Evolutionary conservation across 2,113 vertebrate genomes (phyloP).

Genomic region (Sula dactylatra): DNA sequence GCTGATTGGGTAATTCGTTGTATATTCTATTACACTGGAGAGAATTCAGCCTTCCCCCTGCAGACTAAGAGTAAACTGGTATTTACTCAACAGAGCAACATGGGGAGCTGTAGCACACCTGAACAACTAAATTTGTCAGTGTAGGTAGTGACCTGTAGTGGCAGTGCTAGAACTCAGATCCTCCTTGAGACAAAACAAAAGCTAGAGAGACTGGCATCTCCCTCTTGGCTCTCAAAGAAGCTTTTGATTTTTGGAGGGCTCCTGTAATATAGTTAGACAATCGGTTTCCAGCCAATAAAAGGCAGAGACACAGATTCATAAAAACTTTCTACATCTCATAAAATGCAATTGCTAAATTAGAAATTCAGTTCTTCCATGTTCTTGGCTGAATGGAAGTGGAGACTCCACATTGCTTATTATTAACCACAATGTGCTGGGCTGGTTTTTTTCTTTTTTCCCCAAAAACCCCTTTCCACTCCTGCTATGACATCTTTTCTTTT

Average conservation of each 20-base stretch:
- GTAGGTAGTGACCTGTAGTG: background rate
- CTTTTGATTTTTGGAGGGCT: background rate
- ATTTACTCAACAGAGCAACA: background rate
- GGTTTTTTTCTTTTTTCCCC: background rate
- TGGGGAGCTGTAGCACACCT: background rate
- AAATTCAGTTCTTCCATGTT: constrained; percentile 30
- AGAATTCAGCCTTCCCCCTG: background rate
- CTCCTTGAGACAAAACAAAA: background rate
- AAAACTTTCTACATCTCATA: background rate
- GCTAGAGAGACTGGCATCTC: background rate
- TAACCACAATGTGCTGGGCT: constrained; percentile 8
- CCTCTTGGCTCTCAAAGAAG: background rate
- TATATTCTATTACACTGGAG: background rate
- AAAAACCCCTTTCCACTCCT: background rate
- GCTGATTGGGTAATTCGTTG: background rate
- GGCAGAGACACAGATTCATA: background rate
- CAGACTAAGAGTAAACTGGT: background rate
- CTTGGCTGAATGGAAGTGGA: background rate
- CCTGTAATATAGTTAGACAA: background rate
- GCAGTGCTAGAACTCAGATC: background rate
- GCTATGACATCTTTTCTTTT: background rate
- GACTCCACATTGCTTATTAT: constrained; percentile 9
- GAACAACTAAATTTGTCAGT: background rate
- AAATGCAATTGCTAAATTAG: background rate
- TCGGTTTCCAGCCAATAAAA: background rate